Base-by-base conservation (phyloP, 2,888 invertebrate species). In the Noctua pronuba region DNA sequence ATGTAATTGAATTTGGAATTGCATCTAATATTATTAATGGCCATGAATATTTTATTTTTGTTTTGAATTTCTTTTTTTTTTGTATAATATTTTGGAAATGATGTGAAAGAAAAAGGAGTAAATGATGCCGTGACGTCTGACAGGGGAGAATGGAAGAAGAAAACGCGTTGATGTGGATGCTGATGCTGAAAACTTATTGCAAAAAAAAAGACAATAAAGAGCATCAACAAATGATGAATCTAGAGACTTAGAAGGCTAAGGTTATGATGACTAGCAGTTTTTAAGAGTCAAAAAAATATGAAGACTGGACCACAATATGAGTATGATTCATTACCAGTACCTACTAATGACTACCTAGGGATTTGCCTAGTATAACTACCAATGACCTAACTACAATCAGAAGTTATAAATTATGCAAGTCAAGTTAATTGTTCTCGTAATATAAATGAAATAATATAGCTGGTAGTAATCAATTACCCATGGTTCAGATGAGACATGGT, bases 1-100 rank as follows among this genome's bases (percentile, higher is more conserved):
- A 83, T 79, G 64, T 88, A 87, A 87, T 87, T 88, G 81, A 86
- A 88, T 88, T 81, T 81, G 68, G 71, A 79, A 88, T 75, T 41
- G 81, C 73, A 60, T 75, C 68, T 64, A 73, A 77, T 75, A n/a
- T 76, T 52, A 55, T 58, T 74, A 35, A 44, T 28, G 70, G 70
- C 16, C 41, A 46, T 38, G 18, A 11, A 52, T 55, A 31, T 72
- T 72, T 71, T 65, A 65, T 52, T 68, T 68, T 55, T 58, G 52
- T 60, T n/a, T 46, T 72, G 7, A 18, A 38, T 24, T 64, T 24
- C 11, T 64, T 64, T 64, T 21, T 35, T 35, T 35, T 62, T 62
- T 21, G 5, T n/a, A 28, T 6, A 55, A 13, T 58, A 58, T 28
- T 28, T 58, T 28, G 16, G 4, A 44, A 44, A 44, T 44, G 44